Conservation (phyloP, 1,140 invertebrate species). For the Mesaphorura yosii region DNA sequence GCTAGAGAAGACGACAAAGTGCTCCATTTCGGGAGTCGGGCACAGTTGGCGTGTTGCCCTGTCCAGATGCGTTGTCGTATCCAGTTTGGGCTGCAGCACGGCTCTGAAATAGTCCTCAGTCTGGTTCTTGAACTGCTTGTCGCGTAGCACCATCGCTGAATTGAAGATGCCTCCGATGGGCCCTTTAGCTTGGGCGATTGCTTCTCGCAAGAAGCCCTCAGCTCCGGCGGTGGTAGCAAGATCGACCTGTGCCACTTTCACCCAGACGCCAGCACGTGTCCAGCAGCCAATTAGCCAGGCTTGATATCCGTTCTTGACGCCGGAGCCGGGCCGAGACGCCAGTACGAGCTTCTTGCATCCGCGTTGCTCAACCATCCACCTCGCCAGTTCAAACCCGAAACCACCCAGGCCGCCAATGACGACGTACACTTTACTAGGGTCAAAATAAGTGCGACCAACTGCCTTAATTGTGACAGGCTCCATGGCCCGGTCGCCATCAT, state of each 20-base stretch:
- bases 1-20: conserved; percentile 84
- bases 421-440: conserved; percentile 75
- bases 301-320: conserved; percentile 79
- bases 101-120: conserved; percentile 37
- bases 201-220: conserved; percentile 44
- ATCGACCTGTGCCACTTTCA: conserved; percentile 60
- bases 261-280: conserved; percentile 56
- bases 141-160: conserved; percentile 28
- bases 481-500: conserved; percentile 43
- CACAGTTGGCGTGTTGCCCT: conserved; percentile 37
- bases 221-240: conserved; percentile 53
- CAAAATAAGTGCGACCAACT: conserved; percentile 81
- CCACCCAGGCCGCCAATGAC: conserved; percentile 82
- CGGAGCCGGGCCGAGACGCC: conserved; percentile 75
- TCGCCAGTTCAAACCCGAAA: conserved; percentile 81
- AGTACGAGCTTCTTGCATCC: conserved; percentile 76
- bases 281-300: conserved; percentile 59
- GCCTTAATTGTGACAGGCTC: too few species aligned
- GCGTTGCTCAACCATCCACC: conserved; percentile 80
- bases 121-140: conserved; percentile 49
- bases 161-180: conserved; percentile 15
- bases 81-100: conserved; percentile 46
- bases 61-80: conserved; percentile 45
- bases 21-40: conserved; percentile 36
- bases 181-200: too few species aligned